Percentiles rank a stretch among this genome's conserved stretches.
Conservation (phyloP, 2,888 invertebrate species). For the Brachyptera risi region DNA sequence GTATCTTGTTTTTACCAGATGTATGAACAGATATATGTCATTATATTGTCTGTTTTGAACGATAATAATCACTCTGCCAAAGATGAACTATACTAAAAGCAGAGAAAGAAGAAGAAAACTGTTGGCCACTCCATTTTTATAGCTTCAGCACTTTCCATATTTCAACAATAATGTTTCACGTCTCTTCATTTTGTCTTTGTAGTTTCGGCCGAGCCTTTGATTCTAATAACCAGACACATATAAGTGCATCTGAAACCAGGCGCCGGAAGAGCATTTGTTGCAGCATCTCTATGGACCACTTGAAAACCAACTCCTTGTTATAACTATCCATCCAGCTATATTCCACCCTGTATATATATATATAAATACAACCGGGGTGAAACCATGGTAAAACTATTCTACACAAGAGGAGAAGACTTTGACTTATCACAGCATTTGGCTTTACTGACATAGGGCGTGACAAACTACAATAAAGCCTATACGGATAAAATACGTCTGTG, state of each 20-base stretch:
- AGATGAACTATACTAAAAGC: no score
- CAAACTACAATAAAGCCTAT: slow-evolving; percentile 39
- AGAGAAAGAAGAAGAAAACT: no score
- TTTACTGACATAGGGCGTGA: slow-evolving; percentile 38
- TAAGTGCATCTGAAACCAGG: no score
- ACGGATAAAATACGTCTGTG: slow-evolving; percentile 36
- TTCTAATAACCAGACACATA: not conserved
- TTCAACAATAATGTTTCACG: not conserved
- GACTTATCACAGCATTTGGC: slow-evolving; percentile 38
- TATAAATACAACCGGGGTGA: no score
- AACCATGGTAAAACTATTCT: not conserved
- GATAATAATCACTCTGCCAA: no score
- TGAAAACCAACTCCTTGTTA: no score
- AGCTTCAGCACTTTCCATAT: not conserved
- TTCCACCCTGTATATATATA: no score
- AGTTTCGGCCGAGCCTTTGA: not conserved
- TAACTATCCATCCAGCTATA: no score
- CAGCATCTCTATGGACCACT: no score
- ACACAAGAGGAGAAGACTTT: slow-evolving; percentile 30
- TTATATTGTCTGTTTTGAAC: no score
- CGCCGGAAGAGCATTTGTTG: not conserved
- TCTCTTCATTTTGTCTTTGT: not conserved
- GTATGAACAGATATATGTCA: no score
- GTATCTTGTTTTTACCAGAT: no score
- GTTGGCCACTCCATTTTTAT: not conserved